phyloP scores from a whole-genome alignment of 92 coral and sea anemone species.

The Palythoa grandis region DNA sequence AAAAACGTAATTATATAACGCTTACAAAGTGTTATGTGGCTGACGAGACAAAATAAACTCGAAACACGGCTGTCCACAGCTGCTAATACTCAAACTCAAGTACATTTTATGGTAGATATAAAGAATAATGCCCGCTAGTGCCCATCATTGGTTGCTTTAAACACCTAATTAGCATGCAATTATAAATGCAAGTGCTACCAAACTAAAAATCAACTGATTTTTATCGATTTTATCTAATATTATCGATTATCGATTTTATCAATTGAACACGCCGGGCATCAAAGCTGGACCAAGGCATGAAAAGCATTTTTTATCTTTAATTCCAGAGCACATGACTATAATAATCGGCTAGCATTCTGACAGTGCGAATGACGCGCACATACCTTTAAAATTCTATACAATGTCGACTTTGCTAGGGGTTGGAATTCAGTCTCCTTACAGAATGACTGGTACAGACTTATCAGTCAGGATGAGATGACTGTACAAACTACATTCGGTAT shows the following conservation, averaged over 20 bases:
- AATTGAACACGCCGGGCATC: neutral
- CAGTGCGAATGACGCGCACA: neutral
- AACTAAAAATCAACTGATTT: no score
- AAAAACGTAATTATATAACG: neutral
- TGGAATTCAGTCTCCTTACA: neutral
- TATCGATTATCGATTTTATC: no score
- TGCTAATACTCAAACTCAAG: neutral
- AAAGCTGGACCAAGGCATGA: neutral
- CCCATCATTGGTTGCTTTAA: neutral
- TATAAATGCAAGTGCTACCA: neutral
- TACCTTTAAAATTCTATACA: neutral
- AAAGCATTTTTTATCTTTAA: neutral
- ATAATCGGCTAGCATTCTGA: neutral
- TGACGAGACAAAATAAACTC: neutral
- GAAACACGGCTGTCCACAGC: neutral
- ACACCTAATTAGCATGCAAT: neutral
- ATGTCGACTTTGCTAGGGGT: conserved; percentile 6
- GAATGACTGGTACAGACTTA: conserved; percentile 2
- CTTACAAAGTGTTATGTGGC: neutral
- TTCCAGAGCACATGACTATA: neutral
- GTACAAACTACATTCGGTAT: conserved; percentile 51
- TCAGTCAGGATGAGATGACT: conserved; percentile 38
- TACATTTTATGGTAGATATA: neutral
- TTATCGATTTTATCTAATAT: no score
- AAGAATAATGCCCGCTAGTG: neutral